Evolutionary conservation across 1,140 invertebrate species (phyloP), one percentile per base, ranked within the genome.

Genomic region (Cardiocondyla obscurior): DNA sequence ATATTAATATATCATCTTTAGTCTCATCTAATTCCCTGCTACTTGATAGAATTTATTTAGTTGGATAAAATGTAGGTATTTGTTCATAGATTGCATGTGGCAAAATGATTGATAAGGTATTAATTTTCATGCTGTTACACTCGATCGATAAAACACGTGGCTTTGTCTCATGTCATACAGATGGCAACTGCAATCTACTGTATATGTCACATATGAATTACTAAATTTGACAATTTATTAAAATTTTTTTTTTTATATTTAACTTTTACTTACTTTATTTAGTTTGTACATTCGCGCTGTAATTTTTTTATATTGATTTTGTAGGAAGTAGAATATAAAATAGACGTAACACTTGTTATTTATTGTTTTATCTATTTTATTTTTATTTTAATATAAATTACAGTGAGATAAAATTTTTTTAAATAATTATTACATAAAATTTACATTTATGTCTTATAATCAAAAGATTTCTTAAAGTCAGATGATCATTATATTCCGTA

Each of bases 101-200:
- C 5, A 49, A 62, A 62, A 33, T 46, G 0, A 62, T 62, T 74
- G 60, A 0, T 22, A 51, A 30, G 7, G 12, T 0, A 22, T 62
- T 46, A n/a, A 46, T 46, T 60, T 62, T 42, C 14, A 25, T 3
- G 3, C 57, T 28, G 39, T 49, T n/a, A 1, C 36, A 62, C 39
- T 76, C 57, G 19, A 33, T 64, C 42, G 73, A 76, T 76, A 76
- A 64, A 62, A 28, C 22, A 16, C 3, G 7, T 12, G 19, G 33
- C 42, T 76, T 76, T 25, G 14, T 64, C 3, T 64, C 19, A 4
- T 30, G 14, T 64, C 14, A 19, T 64, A 76, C 16, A 76, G 73
- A 76, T 64, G 73, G 73, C 73, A 76, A 64, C 55, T 33, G 55
- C 33, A 0, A 76, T 62, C 42, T 30, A 60, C 2, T 72, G 30